Conservation (phyloP, 2,888 invertebrate genomes). For the Melipona bicolor region DNA sequence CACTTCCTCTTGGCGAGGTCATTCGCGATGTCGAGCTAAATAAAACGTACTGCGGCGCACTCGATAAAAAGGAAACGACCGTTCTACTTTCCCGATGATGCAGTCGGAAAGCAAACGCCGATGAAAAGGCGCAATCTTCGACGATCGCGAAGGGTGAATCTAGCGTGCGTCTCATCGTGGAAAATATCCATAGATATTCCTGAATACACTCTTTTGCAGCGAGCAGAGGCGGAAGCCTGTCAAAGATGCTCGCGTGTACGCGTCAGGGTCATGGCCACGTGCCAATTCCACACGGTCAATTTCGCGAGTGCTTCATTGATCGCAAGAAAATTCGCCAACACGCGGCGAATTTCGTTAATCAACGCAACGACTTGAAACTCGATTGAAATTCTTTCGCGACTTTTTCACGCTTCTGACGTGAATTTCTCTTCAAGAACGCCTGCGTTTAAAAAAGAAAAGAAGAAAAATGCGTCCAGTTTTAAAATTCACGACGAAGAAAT, state of each 20-base stretch:
- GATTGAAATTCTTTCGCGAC: neutral
- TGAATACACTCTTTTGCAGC: constrained; percentile 23
- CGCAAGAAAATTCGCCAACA: constrained; percentile 58
- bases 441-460: neutral
- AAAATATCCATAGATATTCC: constrained; percentile 51
- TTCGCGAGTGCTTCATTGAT: constrained; percentile 49
- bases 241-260: constrained; percentile 60
- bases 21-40: neutral
- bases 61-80: constrained; percentile 27
- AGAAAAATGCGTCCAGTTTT: neutral
- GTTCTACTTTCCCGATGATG: constrained; percentile 36
- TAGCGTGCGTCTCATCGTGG: constrained; percentile 52
- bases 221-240: constrained; percentile 48
- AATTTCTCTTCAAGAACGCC: neutral
- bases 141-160: constrained; percentile 43
- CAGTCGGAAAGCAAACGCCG: neutral
- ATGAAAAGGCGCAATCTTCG: constrained; percentile 26
- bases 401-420: neutral
- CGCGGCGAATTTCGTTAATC: constrained; percentile 43
- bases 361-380: constrained; percentile 24
- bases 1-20: neutral
- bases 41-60: neutral
- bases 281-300: constrained; percentile 37
- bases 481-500: neutral
- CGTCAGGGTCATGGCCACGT: constrained; percentile 35